Evolutionary conservation across 2,113 vertebrate species (phyloP), one percentile per base, ranked within the genome.

Genomic region (Melanerpes formicivorus): DNA sequence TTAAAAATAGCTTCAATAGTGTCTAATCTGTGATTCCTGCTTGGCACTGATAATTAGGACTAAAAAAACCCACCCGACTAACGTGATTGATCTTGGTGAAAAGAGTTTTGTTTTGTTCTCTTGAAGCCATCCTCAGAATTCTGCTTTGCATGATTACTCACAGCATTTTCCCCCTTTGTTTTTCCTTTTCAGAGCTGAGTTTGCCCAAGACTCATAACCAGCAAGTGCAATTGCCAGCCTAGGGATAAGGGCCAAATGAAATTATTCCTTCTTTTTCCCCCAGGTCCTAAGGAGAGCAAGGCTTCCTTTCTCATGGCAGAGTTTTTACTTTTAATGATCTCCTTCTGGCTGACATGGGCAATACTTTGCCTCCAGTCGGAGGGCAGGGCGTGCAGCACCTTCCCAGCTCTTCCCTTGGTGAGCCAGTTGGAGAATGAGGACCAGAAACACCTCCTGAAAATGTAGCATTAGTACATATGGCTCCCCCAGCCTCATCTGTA

Each of bases 1-100:
- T 91, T 96, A 96, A 92, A 97, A 97, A 96, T 95, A 96, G 75
- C 72, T 95, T 95, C 91, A 91, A 5, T 94, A 26, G 37, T 79
- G 58, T 95, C 87, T 94, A 96, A 96, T 84, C 91, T 93, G 74
- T 93, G 88, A 95, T 95, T 97, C 80, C 93, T 88, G 42, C n/a
- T 95, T 97, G 94, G 86, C 60, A 82, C 71, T 79, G 93, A 93
- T 93, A 96, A 97, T 95, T 97, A 95, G 91, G 65, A 92, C 44
- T n/a, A 14, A 83, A 94, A 93, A 40, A 32, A 26, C 10, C 40
- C 44, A 3, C 6, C 23, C 21, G 23, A 72, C 37, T 83, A 87
- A 87, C 59, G 79, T 84, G 91, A 95, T 64, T 94, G 86, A 97
- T 87, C 71, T 93, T 27, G 8, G 30, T 58, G 74, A 93, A 95